phyloP scores from a whole-genome alignment of 2,113 vertebrate species.

The Microcebus tavaratra region DNA sequence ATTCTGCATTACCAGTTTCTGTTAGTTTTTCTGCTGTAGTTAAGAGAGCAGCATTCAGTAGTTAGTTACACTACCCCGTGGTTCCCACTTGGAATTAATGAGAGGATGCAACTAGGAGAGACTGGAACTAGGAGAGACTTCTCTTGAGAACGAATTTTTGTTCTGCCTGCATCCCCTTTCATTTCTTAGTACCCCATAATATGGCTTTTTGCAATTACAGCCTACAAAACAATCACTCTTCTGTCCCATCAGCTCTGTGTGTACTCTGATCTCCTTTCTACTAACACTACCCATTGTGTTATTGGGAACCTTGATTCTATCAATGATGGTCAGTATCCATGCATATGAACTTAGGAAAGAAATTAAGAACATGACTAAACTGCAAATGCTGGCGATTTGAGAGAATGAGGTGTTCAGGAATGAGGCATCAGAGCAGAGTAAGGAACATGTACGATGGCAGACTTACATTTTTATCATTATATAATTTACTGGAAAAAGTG shows the following conservation, averaged over 20 bases:
- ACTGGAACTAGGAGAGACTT: not conserved
- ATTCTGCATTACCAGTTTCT: not conserved
- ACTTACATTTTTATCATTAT: not conserved
- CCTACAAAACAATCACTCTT: not conserved
- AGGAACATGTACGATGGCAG: not conserved
- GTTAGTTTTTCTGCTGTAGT: not conserved
- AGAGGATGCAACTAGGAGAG: not conserved
- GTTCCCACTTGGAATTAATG: not conserved
- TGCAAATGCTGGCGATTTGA: not conserved
- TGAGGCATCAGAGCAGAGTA: not conserved
- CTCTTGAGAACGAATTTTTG: not conserved
- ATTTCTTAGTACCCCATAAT: not conserved
- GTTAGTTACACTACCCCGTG: not conserved
- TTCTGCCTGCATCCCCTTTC: not conserved
- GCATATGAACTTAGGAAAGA: not conserved
- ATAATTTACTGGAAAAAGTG: not conserved
- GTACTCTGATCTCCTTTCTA: not conserved
- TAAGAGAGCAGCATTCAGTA: not conserved
- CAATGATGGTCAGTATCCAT: not conserved
- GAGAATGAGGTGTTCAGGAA: not conserved
- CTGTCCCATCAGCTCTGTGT: not conserved
- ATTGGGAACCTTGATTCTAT: not conserved
- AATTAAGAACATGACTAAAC: not conserved
- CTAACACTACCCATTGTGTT: not conserved
- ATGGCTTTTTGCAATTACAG: not conserved